phyloP scores from a whole-genome alignment of 2,797 vertebrate genomes.

The Mergus octosetaceus region DNA sequence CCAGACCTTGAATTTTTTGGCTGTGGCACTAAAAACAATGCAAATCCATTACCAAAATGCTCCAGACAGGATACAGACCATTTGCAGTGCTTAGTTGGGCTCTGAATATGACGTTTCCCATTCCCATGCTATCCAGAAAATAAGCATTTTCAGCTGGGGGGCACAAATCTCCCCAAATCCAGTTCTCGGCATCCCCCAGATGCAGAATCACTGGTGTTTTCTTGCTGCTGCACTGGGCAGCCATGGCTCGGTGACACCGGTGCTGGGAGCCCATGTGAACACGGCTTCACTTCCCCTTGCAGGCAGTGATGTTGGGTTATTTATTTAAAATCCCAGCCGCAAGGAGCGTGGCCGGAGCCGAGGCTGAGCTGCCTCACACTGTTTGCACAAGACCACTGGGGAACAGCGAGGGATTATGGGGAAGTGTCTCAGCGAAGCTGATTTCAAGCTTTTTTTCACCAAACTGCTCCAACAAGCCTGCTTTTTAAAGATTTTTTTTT shows the following conservation, averaged over 20 bases:
- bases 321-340: conserved; percentile 1
- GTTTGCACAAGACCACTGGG: conserved; percentile 59
- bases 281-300: background rate
- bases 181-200: fast-evolving
- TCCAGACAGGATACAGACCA: fast-evolving
- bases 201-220: background rate
- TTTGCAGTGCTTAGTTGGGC: fast-evolving
- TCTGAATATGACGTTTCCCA: fast-evolving
- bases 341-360: conserved; percentile 26
- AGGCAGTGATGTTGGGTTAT: background rate
- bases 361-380: background rate
- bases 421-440: background rate
- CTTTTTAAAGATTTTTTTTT: background rate
- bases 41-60: background rate
- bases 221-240: too few relatives aligned
- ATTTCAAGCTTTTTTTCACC: background rate
- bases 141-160: fast-evolving
- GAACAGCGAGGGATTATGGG: conserved; percentile 56
- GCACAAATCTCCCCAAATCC: background rate
- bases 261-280: background rate
- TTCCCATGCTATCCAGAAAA: background rate
- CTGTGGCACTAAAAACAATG: fast-evolving
- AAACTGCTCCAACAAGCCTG: background rate
- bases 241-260: background rate
- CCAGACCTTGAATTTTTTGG: background rate